Percentiles rank a stretch among this genome's conserved stretches.
Evolutionary conservation across 2,797 vertebrate genomes (phyloP).

Genomic region (Eleutherodactylus coqui): DNA sequence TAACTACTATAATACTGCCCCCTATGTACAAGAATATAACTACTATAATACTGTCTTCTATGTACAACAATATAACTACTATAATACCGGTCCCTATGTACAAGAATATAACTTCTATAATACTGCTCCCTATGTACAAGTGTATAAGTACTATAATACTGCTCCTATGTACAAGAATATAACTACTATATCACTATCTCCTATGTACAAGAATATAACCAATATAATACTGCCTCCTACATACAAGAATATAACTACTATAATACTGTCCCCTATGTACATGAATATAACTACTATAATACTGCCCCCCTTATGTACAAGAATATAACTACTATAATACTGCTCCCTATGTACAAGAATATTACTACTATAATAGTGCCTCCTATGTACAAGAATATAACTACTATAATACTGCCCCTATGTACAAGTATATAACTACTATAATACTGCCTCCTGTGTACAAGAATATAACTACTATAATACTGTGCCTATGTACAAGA

Average conservation of each 20-base stretch:
- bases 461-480: constrained; percentile 12
- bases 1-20: constrained; percentile 1
- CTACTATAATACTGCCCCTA: background rate
- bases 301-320: background rate
- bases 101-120: background rate
- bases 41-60: background rate
- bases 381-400: background rate
- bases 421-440: background rate
- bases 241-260: constrained; percentile 1
- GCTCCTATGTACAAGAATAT: too few relatives aligned
- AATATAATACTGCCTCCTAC: background rate
- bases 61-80: background rate
- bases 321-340: constrained; percentile 17
- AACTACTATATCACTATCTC: constrained; percentile 3
- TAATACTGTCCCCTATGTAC: background rate
- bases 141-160: background rate
- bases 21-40: background rate
- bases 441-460: background rate
- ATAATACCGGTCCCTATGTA: background rate
- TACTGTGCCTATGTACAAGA: background rate
- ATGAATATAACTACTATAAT: background rate
- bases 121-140: background rate
- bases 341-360: background rate
- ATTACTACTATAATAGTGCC: constrained; percentile 4
- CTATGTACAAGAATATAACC: constrained; percentile 1